Conservation (phyloP, 2,888 invertebrate genomes). For the Noctua janthe region DNA sequence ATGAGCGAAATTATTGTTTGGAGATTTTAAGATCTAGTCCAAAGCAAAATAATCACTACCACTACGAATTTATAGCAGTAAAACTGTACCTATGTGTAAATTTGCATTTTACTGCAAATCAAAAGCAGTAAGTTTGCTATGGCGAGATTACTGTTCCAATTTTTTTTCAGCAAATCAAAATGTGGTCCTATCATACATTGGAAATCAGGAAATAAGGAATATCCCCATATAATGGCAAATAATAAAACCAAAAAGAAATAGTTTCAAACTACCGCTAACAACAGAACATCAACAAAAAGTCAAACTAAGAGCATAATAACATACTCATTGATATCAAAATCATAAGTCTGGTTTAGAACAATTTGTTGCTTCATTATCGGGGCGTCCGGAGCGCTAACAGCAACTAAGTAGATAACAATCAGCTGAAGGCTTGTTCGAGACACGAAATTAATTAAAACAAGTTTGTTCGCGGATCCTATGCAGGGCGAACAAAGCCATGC, state of each 20-base stretch:
- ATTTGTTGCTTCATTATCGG: slow-evolving; percentile 88
- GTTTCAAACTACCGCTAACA: neutral
- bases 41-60: neutral
- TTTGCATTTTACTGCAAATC: neutral
- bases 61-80: neutral
- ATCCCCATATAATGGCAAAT: neutral
- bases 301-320: slow-evolving; percentile 35
- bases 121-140: neutral
- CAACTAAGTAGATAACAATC: slow-evolving; percentile 90
- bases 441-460: slow-evolving; percentile 91
- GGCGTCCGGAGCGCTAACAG: slow-evolving; percentile 88
- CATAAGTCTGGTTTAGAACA: slow-evolving; percentile 82
- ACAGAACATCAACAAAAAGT: neutral
- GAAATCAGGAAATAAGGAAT: slow-evolving; percentile 1
- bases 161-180: neutral
- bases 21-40: neutral
- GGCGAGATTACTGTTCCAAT: neutral
- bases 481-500: slow-evolving; percentile 89
- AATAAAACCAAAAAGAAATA: neutral
- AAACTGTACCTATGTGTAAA: neutral
- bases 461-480: slow-evolving; percentile 90
- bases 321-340: slow-evolving; percentile 75
- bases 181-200: neutral
- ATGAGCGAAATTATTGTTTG: neutral
- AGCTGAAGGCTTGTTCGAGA: slow-evolving; percentile 89